Conservation (phyloP, 2,888 invertebrate species). For the Patella ulyssiponensis region DNA sequence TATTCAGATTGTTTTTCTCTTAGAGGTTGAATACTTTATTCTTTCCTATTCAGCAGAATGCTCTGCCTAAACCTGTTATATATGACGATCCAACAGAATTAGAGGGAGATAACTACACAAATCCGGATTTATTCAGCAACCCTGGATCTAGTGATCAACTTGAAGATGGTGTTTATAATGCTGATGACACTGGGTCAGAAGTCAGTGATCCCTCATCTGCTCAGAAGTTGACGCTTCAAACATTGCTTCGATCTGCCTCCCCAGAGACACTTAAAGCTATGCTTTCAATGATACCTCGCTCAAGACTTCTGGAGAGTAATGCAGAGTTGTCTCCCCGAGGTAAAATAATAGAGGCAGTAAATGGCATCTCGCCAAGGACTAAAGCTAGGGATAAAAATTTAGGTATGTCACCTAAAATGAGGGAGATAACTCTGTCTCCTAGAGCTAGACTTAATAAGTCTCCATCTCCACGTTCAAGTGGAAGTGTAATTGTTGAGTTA, state of each 20-base stretch:
- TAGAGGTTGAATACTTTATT: background rate
- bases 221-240: conserved; percentile 28
- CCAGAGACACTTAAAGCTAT: conserved; percentile 17
- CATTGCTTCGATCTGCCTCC: conserved; percentile 29
- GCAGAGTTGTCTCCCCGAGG: background rate
- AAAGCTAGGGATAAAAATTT: background rate
- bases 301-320: background rate
- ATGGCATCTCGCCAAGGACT: background rate
- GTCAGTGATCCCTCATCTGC: conserved; percentile 37
- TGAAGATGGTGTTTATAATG: conserved; percentile 36
- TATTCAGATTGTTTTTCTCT: no score
- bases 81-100: conserved; percentile 47
- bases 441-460: background rate
- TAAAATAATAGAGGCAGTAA: background rate
- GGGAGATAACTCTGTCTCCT: background rate
- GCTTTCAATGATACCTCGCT: background rate
- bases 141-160: conserved; percentile 53
- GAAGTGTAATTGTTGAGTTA: conserved; percentile 1
- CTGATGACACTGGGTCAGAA: conserved; percentile 53
- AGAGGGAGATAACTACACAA: conserved; percentile 58
- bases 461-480: conserved; percentile 7
- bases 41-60: conserved; percentile 12
- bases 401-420: background rate
- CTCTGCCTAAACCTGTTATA: conserved; percentile 57
- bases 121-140: conserved; percentile 63